A percentile compares a stretch with the other conserved stretches of the same genome.
These are phyloP conservation scores for Gymnocheta viridis DNA, from an alignment of 2,888 invertebrate species.

Conservation along the genomic window DNA sequence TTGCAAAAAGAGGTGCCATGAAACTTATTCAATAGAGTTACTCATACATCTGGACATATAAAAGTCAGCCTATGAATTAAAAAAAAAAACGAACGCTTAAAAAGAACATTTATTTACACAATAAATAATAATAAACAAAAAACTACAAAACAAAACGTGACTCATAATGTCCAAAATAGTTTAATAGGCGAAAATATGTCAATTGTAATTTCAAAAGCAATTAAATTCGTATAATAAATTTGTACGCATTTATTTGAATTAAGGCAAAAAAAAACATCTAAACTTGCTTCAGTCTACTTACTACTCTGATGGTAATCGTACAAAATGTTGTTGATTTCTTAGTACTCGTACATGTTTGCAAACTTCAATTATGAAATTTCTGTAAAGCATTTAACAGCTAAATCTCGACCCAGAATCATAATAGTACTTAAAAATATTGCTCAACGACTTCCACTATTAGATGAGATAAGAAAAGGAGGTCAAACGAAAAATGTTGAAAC, in stretches of 20 bases:
- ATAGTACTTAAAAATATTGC: slow-evolving; percentile 7
- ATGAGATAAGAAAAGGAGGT: slow-evolving; percentile 51
- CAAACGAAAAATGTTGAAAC: slow-evolving; percentile 5
- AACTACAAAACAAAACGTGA: too few species aligned
- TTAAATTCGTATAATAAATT: background rate
- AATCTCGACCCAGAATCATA: background rate
- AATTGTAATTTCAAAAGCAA: background rate
- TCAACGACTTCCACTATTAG: background rate
- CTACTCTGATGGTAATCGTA: too few species aligned
- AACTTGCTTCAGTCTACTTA: background rate
- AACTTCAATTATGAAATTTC: background rate
- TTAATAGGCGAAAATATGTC: background rate
- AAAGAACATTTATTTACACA: background rate
- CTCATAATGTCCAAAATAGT: background rate
- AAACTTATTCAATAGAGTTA: background rate
- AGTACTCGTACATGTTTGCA: background rate
- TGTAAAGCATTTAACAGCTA: background rate
- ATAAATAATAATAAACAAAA: background rate
- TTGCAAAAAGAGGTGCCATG: background rate
- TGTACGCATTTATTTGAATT: background rate
- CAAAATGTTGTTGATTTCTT: too few species aligned
- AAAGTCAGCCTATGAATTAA: background rate
- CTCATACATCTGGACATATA: background rate
- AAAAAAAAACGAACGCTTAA: background rate
- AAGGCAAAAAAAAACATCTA: background rate